These are phyloP conservation scores for Dasypolia templi DNA, from an alignment of 2,888 invertebrate genomes.

Conservation along the genomic window DNA sequence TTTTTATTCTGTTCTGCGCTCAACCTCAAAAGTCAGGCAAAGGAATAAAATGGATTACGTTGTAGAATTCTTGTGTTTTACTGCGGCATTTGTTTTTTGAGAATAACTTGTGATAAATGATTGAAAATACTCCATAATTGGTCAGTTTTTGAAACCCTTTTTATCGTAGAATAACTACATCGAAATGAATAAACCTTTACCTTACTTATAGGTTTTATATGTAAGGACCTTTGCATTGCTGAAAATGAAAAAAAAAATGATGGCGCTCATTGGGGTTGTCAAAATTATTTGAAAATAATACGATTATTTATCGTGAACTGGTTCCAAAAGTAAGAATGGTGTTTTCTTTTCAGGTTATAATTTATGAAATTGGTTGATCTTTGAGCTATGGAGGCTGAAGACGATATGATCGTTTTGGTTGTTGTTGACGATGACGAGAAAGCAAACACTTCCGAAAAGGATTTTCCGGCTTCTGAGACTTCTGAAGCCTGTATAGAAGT, in stretches of 20 bases:
- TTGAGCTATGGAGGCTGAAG: conserved; percentile 64
- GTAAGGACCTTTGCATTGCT: conserved; percentile 50
- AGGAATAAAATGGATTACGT: conserved; percentile 43
- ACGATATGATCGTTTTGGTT: conserved; percentile 71
- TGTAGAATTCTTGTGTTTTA: conserved; percentile 10
- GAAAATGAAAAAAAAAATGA: conserved; percentile 47
- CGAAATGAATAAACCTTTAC: not conserved
- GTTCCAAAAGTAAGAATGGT: not conserved
- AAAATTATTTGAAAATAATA: conserved; percentile 58
- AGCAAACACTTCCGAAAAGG: conserved; percentile 66
- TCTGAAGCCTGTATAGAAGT: conserved; percentile 56
- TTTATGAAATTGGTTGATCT: conserved; percentile 24
- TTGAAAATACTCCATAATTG: conserved; percentile 12
- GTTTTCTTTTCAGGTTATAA: conserved; percentile 39
- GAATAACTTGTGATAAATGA: not conserved
- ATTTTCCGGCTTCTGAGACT: conserved; percentile 53
- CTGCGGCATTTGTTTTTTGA: conserved; percentile 10
- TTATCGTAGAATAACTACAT: not conserved
- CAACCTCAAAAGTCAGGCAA: conserved; percentile 47
- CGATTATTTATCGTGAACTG: not conserved
- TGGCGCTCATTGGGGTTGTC: conserved; percentile 64
- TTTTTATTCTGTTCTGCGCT: conserved; percentile 46
- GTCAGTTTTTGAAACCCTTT: conserved; percentile 6
- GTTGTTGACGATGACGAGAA: conserved; percentile 61
- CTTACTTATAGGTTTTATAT: conserved; percentile 39